Evolutionary conservation across 2,797 vertebrate species (phyloP).

Genomic region (Corythornis leucogaster): DNA sequence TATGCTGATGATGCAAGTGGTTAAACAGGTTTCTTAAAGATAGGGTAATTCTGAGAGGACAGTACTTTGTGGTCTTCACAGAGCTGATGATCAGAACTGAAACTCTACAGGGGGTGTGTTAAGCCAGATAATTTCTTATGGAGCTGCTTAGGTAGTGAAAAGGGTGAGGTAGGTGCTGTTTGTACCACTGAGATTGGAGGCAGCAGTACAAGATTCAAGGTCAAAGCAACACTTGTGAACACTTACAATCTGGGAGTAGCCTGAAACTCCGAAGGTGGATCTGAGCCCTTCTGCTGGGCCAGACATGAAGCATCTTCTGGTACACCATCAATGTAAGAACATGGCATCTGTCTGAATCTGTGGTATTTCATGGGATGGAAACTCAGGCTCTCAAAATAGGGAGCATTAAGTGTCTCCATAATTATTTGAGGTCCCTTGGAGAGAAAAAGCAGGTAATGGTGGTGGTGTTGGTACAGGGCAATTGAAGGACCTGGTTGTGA

Average conservation of each 20-base stretch:
- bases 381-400: neutral
- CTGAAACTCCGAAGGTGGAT: neutral
- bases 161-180: neutral
- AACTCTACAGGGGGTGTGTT: neutral
- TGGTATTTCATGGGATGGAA: neutral
- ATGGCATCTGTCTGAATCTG: neutral
- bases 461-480: neutral
- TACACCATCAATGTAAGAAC: neutral
- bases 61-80: neutral
- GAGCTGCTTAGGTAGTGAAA: neutral
- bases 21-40: neutral
- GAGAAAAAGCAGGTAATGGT: neutral
- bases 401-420: neutral
- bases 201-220: neutral
- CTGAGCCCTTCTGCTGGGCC: neutral
- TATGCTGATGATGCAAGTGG: neutral
- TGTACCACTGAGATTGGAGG: neutral
- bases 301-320: neutral
- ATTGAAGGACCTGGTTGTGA: neutral
- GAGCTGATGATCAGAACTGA: neutral
- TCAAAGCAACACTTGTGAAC: rapidly evolving
- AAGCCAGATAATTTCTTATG: neutral
- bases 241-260: neutral
- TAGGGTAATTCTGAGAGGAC: neutral
- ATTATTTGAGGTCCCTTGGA: neutral